phyloP scores from a whole-genome alignment of 2,888 invertebrate species.

The Ormyrus labotus region DNA sequence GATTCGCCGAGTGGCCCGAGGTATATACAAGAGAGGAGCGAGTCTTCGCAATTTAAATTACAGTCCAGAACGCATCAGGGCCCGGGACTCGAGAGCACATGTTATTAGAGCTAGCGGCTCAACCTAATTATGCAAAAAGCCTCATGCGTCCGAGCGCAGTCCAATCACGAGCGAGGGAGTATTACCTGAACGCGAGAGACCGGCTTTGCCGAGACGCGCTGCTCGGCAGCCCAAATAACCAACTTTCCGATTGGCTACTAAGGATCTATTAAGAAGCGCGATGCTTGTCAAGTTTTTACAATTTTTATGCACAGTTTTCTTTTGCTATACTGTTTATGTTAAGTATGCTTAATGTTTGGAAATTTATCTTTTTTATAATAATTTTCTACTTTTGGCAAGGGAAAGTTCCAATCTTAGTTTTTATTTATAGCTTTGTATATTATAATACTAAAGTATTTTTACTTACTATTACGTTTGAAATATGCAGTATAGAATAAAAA shows the following conservation, averaged over 20 bases:
- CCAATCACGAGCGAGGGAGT: constrained; percentile 41
- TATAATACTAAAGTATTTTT: too few relatives aligned
- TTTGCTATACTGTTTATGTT: too few relatives aligned
- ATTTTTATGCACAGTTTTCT: background rate
- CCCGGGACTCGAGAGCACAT: constrained; percentile 61
- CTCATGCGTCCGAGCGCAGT: constrained; percentile 27
- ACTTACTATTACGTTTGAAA: too few relatives aligned
- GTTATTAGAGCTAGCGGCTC: constrained; percentile 67
- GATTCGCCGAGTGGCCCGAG: constrained; percentile 25
- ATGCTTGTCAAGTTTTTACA: background rate
- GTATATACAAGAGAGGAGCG: background rate
- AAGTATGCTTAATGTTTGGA: too few relatives aligned
- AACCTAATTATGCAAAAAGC: constrained; percentile 69
- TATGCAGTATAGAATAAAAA: too few relatives aligned
- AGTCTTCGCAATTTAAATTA: constrained; percentile 64
- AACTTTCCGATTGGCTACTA: background rate
- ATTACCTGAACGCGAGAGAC: constrained; percentile 8
- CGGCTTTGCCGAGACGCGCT: background rate
- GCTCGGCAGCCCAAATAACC: constrained; percentile 3
- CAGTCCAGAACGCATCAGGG: constrained; percentile 59
- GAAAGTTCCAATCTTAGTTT: too few relatives aligned
- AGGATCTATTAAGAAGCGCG: background rate
- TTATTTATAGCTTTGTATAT: too few relatives aligned
- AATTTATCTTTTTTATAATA: too few relatives aligned
- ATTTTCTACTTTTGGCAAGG: too few relatives aligned